Conservation (phyloP, 2,888 invertebrate genomes). For the Melitaea athalia region DNA sequence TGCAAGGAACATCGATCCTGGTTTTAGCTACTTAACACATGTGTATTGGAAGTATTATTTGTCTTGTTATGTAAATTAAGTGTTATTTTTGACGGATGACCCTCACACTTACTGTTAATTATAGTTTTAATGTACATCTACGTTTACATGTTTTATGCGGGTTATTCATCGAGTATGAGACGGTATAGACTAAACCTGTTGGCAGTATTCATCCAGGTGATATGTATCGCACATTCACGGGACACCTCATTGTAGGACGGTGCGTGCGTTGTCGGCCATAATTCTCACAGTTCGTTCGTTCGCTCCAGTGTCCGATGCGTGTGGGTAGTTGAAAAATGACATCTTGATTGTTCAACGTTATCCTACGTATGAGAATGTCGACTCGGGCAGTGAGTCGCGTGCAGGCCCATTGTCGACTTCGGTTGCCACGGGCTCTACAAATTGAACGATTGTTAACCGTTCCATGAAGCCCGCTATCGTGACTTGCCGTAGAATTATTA, state of each 20-base stretch:
- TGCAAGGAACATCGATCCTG: conserved; percentile 55
- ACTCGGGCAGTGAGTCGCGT: conserved; percentile 67
- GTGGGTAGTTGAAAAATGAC: conserved; percentile 83
- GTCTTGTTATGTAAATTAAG: not conserved
- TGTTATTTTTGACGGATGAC: not conserved
- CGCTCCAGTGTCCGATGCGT: conserved; percentile 68
- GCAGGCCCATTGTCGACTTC: conserved; percentile 69
- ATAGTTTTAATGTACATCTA: not conserved
- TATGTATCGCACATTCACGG: conserved; percentile 73
- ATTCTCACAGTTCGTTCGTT: conserved; percentile 68
- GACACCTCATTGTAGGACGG: conserved; percentile 71
- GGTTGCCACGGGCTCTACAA: conserved; percentile 70
- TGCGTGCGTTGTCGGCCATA: conserved; percentile 78
- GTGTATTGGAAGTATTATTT: conserved; percentile 29
- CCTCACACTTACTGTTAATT: not conserved
- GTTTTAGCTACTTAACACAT: conserved; percentile 57
- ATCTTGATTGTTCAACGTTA: conserved; percentile 82
- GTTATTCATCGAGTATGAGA: conserved; percentile 5
- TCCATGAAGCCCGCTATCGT: conserved; percentile 72
- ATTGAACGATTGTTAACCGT: conserved; percentile 81
- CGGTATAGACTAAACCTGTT: conserved; percentile 62
- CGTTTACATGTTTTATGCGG: conserved; percentile 10
- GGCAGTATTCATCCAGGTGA: conserved; percentile 67
- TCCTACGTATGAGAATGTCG: conserved; percentile 79
- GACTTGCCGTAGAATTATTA: conserved; percentile 73